These are phyloP conservation scores for Ailuropoda melanoleuca DNA, from an alignment of 2,113 vertebrate species.

Conservation along the genomic window DNA sequence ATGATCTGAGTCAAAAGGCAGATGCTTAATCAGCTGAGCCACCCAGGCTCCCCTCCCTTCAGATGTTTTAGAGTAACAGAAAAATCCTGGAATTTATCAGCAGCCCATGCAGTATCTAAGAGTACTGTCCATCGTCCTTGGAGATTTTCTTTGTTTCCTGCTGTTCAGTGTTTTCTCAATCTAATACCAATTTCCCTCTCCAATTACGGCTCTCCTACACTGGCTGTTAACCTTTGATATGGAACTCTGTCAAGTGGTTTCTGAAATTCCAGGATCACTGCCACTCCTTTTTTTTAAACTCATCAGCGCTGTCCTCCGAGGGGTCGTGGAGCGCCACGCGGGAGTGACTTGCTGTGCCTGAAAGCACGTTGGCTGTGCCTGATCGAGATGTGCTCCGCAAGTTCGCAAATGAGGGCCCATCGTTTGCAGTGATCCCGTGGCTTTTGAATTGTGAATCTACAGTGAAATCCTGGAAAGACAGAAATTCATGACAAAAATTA, in stretches of 20 bases:
- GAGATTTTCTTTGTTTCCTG: background rate
- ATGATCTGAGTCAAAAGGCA: background rate
- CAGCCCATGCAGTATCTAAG: background rate
- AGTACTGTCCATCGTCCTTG: background rate
- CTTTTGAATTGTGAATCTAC: background rate
- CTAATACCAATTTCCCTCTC: conserved; percentile 29
- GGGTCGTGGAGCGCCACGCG: background rate
- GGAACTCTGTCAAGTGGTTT: conserved; percentile 15
- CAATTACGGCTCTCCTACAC: background rate
- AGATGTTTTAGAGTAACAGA: conserved; percentile 25
- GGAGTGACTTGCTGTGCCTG: background rate
- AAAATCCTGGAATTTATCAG: background rate
- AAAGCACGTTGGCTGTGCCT: background rate
- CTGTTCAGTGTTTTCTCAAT: background rate
- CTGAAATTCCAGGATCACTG: background rate
- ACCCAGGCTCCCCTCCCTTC: background rate
- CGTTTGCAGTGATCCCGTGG: background rate
- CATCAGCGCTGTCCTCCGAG: background rate
- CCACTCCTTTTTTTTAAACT: conserved; percentile 38
- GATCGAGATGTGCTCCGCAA: conserved; percentile 5
- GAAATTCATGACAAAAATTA: conserved; percentile 30
- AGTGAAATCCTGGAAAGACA: background rate
- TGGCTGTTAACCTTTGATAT: conserved; percentile 15
- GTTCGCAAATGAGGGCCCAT: background rate
- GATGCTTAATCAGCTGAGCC: background rate